Base-by-base conservation (phyloP, 2,888 invertebrate genomes). In the Zootermopsis nevadensis region DNA sequence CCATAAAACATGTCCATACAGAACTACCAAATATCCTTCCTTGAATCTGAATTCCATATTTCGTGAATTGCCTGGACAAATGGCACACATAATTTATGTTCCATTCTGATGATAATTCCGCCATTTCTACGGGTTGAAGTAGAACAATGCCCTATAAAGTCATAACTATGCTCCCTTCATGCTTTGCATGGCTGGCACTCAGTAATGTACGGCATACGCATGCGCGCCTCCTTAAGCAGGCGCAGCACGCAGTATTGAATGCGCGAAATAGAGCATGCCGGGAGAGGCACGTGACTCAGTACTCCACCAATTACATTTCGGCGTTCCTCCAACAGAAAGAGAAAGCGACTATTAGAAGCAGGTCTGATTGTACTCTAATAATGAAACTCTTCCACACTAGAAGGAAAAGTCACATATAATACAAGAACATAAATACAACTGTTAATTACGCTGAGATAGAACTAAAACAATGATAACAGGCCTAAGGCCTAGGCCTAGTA, bases 251-350 rank as follows among this genome's bases (percentile, higher is more conserved):
- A 27, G 53, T 53, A 77, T 53, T 53, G 53, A 31, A 31, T 31
- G 77, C 53, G 60, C 27, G 79, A 79, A 79, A 66, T 79, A 79
- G 79, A 79, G 79, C 79, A 79, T 79, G 79, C 79, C 79, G 79
- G 79, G 79, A 79, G 27, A 27, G 27, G 27, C 79, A 79, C 60
- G 66, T 79, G 79, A 79, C 79, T 33, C n/a, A 10, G 12, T 27
- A 38, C n/a, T 38, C 60, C 35, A 35, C 79, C 79, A 79, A 79
- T 79, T 15, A 55, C 33, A 35, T 1, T 12, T 35, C 4, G 33
- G 22, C 27, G 30, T 77, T 53, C 55, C 31, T 33, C 27, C 38
- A 79, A 79, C 79, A n/a, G 79, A 79, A 79, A 79, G 79, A 79
- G 79, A 66, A 79, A 79, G 79, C 79, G 60, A 22, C 66, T 19